phyloP scores from a whole-genome alignment of 1,140 invertebrate genomes.

The Drosophila ananassae region DNA sequence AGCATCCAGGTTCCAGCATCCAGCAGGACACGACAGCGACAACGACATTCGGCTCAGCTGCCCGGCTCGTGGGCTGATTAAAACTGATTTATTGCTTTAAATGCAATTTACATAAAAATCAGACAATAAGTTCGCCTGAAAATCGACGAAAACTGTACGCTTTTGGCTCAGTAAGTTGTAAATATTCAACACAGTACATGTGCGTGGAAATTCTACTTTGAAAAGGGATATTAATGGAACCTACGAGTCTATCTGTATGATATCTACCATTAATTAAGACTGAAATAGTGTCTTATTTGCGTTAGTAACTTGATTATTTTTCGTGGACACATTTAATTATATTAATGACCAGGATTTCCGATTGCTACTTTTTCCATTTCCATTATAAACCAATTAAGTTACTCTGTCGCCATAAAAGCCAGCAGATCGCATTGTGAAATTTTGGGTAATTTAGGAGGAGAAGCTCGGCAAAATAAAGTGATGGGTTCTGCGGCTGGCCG shows the following conservation, averaged over 20 bases:
- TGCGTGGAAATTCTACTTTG: neutral
- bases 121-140: constrained; percentile 42
- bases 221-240: neutral
- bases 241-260: neutral
- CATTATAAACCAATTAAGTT: neutral
- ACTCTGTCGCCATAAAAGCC: neutral
- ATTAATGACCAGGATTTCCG: constrained; percentile 49
- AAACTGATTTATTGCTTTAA: constrained; percentile 81
- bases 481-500: constrained; percentile 68
- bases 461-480: constrained; percentile 13
- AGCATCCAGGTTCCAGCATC: constrained; percentile 11
- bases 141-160: constrained; percentile 13
- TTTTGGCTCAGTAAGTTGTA: constrained; percentile 15
- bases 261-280: neutral
- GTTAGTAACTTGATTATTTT: constrained; percentile 45
- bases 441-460: constrained; percentile 7
- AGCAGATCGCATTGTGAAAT: constrained; percentile 27
- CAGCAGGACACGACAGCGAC: constrained; percentile 14
- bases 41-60: constrained; percentile 63
- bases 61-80: constrained; percentile 69
- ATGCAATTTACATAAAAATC: constrained; percentile 82
- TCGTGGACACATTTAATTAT: constrained; percentile 52
- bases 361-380: constrained; percentile 6
- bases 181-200: constrained; percentile 15
- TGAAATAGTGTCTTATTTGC: constrained; percentile 12